phyloP scores from a whole-genome alignment of 2,113 vertebrate species.

The Seriola rivoliana region DNA sequence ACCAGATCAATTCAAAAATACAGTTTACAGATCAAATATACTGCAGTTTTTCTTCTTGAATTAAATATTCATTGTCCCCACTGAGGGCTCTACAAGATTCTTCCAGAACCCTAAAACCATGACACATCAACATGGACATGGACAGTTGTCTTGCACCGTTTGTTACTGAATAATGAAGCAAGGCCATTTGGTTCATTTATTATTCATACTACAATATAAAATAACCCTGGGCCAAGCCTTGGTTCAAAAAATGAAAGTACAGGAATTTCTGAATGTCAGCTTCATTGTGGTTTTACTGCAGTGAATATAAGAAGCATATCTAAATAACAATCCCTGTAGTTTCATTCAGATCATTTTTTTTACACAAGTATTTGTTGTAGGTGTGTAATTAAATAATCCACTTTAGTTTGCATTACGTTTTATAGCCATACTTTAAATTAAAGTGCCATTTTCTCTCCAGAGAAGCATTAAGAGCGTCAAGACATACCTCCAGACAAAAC shows the following conservation, averaged over 20 bases:
- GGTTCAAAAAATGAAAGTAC: constrained; percentile 23
- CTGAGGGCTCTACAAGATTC: constrained; percentile 2
- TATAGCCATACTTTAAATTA: background rate
- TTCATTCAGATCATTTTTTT: background rate
- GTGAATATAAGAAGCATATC: background rate
- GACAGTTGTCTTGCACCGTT: constrained; percentile 22
- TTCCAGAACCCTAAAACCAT: constrained; percentile 13
- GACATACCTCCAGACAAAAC: background rate
- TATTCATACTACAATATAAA: constrained; percentile 50
- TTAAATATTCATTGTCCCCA: constrained; percentile 40
- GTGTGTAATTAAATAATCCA: background rate
- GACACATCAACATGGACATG: constrained; percentile 13
- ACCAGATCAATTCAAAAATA: background rate
- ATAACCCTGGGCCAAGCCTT: constrained; percentile 38
- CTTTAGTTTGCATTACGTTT: constrained; percentile 1
- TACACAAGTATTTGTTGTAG: background rate
- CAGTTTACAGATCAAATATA: background rate
- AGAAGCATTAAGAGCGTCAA: no score
- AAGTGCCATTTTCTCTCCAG: no score
- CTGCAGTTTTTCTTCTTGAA: background rate
- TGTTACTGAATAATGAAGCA: constrained; percentile 62
- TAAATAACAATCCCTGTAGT: background rate
- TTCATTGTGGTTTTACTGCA: constrained; percentile 5
- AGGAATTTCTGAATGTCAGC: constrained; percentile 13
- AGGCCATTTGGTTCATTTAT: constrained; percentile 61